Evolutionary conservation across 2,797 vertebrate genomes (phyloP), one percentile per base, ranked within the genome.

Genomic region (Anguilla megastoma): DNA sequence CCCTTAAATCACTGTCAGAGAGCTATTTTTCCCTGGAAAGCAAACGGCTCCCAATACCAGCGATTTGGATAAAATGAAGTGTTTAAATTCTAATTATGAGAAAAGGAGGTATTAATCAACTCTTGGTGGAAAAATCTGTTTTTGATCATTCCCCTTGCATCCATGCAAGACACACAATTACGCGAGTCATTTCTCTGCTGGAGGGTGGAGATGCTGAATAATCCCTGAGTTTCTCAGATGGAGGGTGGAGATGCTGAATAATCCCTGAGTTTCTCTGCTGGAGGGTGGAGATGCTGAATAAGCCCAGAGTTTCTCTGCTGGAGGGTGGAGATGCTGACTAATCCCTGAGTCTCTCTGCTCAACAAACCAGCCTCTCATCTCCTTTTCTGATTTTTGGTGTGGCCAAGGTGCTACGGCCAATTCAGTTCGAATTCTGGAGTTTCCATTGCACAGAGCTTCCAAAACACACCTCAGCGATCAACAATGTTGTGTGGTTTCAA

Each of bases 1-100:
- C 21, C 36, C 18, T 48, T 82, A 45, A 76, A 76, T 41, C 33
- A 10, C 2, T 3, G 71, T 76, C 71, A 76, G 33, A 7, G 6
- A 33, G 33, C 33, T 76, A 10, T 16, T 36, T 76, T 86, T 74
- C 66, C 36, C 36, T 74, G 74, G 66, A 86, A 86, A n/a, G 16
- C 45, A 80, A 79, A 52, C 80, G 50, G 36, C n/a, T 54, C 52
- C 79, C 30, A 79, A 87, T 45, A 80, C 4, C 76, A 80, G 36
- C 21, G 6, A 80, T 45, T 80, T 21, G 76, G 76, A 80, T 41
- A 41, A 41, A 41, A 41, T 41, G 2, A 41, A 41, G 36, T 41
- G 36, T 41, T 41, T 41, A 41, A 41, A 41, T 41, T 41, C 36
- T 41, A 41, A 41, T 41, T 41, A 41, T 41, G 36, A 41, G 36